Conservation (phyloP, 1,140 invertebrate genomes). For the Drosophila micromelanica region DNA sequence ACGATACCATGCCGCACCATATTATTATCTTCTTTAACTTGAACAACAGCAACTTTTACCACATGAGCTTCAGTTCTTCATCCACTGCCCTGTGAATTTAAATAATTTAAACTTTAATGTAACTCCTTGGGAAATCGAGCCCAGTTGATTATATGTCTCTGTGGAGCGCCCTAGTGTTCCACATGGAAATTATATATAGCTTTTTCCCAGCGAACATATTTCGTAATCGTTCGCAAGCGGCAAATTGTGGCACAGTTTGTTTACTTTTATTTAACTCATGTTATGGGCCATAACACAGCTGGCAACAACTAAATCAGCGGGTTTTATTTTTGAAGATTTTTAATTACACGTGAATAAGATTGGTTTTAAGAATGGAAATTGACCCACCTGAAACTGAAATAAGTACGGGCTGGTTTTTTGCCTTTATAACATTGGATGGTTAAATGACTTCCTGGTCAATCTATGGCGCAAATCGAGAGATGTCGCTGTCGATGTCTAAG, state of each 20-base stretch:
- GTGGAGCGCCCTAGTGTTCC: conserved; percentile 48
- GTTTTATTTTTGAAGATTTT: neutral
- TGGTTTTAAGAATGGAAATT: neutral
- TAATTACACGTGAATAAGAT: neutral
- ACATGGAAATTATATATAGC: conserved; percentile 46
- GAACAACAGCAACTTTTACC: conserved; percentile 16
- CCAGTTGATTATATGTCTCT: conserved; percentile 53
- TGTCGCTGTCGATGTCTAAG: conserved; percentile 18
- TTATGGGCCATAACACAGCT: conserved; percentile 5
- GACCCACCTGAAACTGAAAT: neutral
- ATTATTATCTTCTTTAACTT: conserved; percentile 23
- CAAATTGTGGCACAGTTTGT: conserved; percentile 29
- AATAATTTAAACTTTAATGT: conserved; percentile 19
- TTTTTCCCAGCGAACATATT: conserved; percentile 60
- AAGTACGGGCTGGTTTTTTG: conserved; percentile 9
- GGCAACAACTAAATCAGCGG: neutral
- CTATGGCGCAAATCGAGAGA: conserved; percentile 15
- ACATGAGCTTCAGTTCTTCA: conserved; percentile 4
- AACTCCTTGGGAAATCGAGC: conserved; percentile 65
- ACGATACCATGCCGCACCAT: conserved; percentile 9
- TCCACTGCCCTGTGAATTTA: conserved; percentile 34
- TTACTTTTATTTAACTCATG: conserved; percentile 8
- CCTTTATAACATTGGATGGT: conserved; percentile 7
- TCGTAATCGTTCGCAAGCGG: conserved; percentile 55
- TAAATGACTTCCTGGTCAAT: conserved; percentile 69